Evolutionary conservation across 2,113 vertebrate genomes (phyloP), one percentile per base, ranked within the genome.

Genomic region (Semnornis frantzii): DNA sequence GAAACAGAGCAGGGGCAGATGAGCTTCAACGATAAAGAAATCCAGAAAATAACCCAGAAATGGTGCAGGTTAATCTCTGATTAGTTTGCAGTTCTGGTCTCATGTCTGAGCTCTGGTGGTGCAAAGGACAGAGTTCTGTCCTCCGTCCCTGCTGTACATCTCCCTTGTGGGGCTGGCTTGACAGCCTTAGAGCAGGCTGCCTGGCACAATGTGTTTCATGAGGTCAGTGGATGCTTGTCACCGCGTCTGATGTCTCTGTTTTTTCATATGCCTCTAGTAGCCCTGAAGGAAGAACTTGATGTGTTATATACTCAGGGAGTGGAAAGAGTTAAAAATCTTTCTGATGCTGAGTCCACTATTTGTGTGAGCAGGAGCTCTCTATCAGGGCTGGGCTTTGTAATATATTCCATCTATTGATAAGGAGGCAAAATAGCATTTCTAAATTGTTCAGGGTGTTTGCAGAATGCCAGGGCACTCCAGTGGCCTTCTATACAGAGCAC

Each of bases 381-480:
- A 95, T 92, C 94, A 93, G 94, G 93, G 95, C 54, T 91, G 85
- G 93, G 93, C 82, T 82, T 85, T 87, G 91, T 94, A 96, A 95
- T 94, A 62, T 95, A 80, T 97, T 95, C 92, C 82, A 63, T 93
- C 87, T 60, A 92, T 92, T 92, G 94, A 96, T 94, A 97, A 96
- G 91, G 83, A 86, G 76, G 90, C 90, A 94, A 94, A 96, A 91
- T 94, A 92, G 57, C 72, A 71, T 96, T 96, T 96, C 72, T 94
- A 86, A 95, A 94, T 94, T 94, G 94, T 90, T 93, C 94, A 81
- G 90, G 88, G 93, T 96, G 88, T 96, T 95, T 97, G 94, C 87
- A 94, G 94, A 97, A 94, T 86, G 91, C 94, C 91, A 83, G 46
- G 77, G 93, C 87, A 91, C 93, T 91, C 89, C 79, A 88, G 66